A percentile compares a stretch with the other conserved stretches of the same genome.
These are phyloP conservation scores for Bradypus variegatus DNA, from an alignment of 2,797 vertebrate species.

Conservation along the genomic window DNA sequence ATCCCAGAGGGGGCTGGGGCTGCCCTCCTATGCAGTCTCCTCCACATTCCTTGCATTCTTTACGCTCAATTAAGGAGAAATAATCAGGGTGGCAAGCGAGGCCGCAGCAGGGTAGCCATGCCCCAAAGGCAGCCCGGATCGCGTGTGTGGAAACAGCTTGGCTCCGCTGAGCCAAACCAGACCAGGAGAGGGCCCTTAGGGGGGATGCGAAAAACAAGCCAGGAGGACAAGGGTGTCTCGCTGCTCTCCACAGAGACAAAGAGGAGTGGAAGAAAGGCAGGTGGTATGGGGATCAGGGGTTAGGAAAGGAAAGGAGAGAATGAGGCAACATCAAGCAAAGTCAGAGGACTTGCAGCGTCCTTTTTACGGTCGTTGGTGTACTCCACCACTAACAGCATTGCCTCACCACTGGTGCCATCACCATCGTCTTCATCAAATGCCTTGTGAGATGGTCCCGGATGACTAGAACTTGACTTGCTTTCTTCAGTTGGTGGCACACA, in stretches of 20 bases:
- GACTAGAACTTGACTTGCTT: not conserved
- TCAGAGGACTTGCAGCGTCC: not conserved
- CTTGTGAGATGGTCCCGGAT: not conserved
- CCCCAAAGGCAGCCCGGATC: not conserved
- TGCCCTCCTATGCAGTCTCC: conserved; percentile 28
- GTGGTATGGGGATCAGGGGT: rapidly evolving
- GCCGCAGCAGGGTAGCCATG: conserved; percentile 18
- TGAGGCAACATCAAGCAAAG: not conserved
- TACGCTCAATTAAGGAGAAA: conserved; percentile 68
- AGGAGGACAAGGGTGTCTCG: not conserved
- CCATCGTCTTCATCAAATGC: no score
- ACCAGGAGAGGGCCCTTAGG: not conserved
- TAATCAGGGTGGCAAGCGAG: conserved; percentile 57
- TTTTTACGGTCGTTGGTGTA: not conserved
- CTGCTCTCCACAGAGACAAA: not conserved
- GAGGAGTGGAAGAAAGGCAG: not conserved
- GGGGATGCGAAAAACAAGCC: not conserved
- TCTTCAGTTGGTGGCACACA: not conserved
- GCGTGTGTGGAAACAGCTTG: not conserved
- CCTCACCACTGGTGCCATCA: not conserved
- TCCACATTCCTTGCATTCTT: conserved; percentile 66
- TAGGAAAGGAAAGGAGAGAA: not conserved
- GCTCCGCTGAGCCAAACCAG: not conserved
- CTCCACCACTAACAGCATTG: rapidly evolving
- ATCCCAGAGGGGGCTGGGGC: not conserved